Evolutionary conservation across 2,113 vertebrate genomes (phyloP).

Genomic region (Zeus faber): DNA sequence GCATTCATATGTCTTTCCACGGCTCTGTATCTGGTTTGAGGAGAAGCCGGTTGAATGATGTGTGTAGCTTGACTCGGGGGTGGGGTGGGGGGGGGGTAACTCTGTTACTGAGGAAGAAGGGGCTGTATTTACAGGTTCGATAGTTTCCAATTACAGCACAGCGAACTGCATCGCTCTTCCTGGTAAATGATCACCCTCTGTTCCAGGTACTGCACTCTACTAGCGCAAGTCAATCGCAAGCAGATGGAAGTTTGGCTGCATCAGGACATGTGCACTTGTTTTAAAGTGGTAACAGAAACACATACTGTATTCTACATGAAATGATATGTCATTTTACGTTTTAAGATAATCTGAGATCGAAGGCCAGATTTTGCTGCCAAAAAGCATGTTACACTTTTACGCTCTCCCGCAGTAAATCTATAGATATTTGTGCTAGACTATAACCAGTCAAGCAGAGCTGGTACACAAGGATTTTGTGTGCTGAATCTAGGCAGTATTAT

Average conservation of each 20-base stretch:
- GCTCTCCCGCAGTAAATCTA: background rate
- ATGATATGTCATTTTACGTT: too few relatives aligned
- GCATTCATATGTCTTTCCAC: too few relatives aligned
- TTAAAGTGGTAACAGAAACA: too few relatives aligned
- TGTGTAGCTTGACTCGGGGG: slow-evolving; percentile 27
- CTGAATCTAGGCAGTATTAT: background rate
- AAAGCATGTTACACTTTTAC: background rate
- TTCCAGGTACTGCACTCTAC: slow-evolving; percentile 38
- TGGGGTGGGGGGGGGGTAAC: background rate
- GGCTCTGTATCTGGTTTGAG: slow-evolving; percentile 37
- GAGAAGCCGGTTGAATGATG: slow-evolving; percentile 45
- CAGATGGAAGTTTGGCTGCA: slow-evolving; percentile 35
- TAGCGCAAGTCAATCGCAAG: slow-evolving; percentile 30
- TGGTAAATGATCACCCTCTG: slow-evolving; percentile 59
- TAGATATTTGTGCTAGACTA: background rate
- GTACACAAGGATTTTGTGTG: background rate
- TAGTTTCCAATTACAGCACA: slow-evolving; percentile 66
- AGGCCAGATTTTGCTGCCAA: background rate
- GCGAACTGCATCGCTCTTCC: slow-evolving; percentile 48
- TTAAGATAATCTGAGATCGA: too few relatives aligned
- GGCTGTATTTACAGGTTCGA: slow-evolving; percentile 67
- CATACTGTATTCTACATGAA: too few relatives aligned
- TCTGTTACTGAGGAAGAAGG: slow-evolving; percentile 48
- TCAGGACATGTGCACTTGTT: background rate
- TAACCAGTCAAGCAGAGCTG: background rate